Conservation (phyloP, 2,888 invertebrate genomes). For the Phortica okadai region DNA sequence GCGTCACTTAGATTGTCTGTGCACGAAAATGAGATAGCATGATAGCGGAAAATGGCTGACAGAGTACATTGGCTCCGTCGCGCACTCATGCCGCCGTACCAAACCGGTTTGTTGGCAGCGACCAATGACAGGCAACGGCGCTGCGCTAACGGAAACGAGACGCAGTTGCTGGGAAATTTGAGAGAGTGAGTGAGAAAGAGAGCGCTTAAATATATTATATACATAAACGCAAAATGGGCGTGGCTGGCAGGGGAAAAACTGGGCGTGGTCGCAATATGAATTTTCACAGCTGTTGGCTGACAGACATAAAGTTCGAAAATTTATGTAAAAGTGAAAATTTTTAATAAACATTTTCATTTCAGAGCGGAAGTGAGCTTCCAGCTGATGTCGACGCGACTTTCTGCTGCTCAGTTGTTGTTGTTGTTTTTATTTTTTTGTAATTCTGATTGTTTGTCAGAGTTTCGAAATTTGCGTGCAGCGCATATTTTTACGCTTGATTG, state of each 20-base stretch:
- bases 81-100: not conserved
- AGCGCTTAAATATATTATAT: constrained; percentile 29
- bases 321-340: constrained; percentile 67
- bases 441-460: constrained; percentile 29
- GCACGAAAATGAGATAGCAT: constrained; percentile 2
- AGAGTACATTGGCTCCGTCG: not conserved
- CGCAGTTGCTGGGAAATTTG: constrained; percentile 37
- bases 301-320: constrained; percentile 43
- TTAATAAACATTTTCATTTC: constrained; percentile 67
- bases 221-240: constrained; percentile 55
- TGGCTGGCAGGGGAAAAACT: constrained; percentile 41
- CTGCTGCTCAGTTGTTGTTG: not conserved
- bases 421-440: not conserved
- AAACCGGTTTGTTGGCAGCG: constrained; percentile 5
- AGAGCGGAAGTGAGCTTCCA: constrained; percentile 53
- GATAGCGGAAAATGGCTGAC: constrained; percentile 18
- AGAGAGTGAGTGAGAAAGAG: constrained; percentile 48
- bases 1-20: not conserved
- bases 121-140: constrained; percentile 2
- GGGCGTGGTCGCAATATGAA: constrained; percentile 56
- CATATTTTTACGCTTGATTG: constrained; percentile 54
- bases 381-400: constrained; percentile 3
- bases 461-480: constrained; percentile 43
- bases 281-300: constrained; percentile 48
- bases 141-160: not conserved